These are phyloP conservation scores for Aporophyla nigra DNA, from an alignment of 2,888 invertebrate genomes.

Conservation along the genomic window DNA sequence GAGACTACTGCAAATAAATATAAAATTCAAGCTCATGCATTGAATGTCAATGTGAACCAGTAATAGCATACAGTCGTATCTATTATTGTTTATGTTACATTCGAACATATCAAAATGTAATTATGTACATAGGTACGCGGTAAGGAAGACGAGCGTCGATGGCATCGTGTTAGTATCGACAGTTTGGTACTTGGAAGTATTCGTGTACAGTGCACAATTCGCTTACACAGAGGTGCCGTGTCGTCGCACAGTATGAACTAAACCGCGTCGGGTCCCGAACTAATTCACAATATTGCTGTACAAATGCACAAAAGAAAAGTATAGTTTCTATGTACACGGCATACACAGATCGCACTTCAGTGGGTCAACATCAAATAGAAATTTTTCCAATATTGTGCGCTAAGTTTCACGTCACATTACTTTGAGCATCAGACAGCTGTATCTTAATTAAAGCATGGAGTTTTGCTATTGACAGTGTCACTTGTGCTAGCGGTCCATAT, in stretches of 20 bases:
- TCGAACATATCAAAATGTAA: constrained; percentile 56
- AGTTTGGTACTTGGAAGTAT: constrained; percentile 31
- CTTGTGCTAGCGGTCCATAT: constrained; percentile 78
- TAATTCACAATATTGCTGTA: constrained; percentile 82
- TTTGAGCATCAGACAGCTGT: constrained; percentile 90
- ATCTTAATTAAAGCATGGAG: constrained; percentile 87
- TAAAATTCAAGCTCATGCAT: constrained; percentile 63
- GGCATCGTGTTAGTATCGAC: constrained; percentile 24
- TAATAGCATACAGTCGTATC: constrained; percentile 59
- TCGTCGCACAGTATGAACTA: constrained; percentile 56
- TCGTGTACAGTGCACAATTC: constrained; percentile 41
- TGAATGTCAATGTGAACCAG: constrained; percentile 66
- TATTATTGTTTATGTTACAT: constrained; percentile 49
- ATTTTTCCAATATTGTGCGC: constrained; percentile 89
- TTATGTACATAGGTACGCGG: constrained; percentile 56
- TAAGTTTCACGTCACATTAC: constrained; percentile 89
- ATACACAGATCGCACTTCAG: constrained; percentile 87
- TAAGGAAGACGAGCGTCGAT: constrained; percentile 56
- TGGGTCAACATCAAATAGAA: constrained; percentile 87
- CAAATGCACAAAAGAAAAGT: constrained; percentile 85
- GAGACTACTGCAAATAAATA: constrained; percentile 70
- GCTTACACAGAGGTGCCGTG: constrained; percentile 48
- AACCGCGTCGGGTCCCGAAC: constrained; percentile 73
- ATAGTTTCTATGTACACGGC: constrained; percentile 84
- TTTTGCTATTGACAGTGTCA: constrained; percentile 90